These are phyloP conservation scores for Cirrhinus molitorella DNA, from an alignment of 2,797 vertebrate species.

Conservation along the genomic window DNA sequence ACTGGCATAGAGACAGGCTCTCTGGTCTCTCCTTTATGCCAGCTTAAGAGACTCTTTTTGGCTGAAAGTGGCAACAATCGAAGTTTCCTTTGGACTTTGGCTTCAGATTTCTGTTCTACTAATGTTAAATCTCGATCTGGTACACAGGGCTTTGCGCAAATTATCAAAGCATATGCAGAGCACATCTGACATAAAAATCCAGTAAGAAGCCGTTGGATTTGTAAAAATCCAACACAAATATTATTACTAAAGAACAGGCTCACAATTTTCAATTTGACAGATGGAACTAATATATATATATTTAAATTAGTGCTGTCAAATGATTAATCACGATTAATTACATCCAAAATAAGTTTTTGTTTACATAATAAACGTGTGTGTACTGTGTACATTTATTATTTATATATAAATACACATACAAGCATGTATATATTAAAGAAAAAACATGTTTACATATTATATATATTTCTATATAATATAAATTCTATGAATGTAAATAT, in stretches of 20 bases:
- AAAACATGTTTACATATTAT: too few relatives aligned
- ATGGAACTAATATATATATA: neutral
- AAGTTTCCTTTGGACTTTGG: constrained; percentile 25
- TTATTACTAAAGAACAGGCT: neutral
- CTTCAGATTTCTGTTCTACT: constrained; percentile 19
- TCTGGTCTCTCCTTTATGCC: constrained; percentile 37
- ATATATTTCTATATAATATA: too few relatives aligned
- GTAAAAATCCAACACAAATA: neutral
- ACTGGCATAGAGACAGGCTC: constrained; percentile 68
- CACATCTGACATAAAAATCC: neutral
- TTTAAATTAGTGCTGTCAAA: too few relatives aligned
- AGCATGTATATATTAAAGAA: too few relatives aligned
- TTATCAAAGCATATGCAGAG: neutral
- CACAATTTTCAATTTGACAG: neutral
- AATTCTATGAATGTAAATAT: too few relatives aligned
- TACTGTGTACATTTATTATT: too few relatives aligned
- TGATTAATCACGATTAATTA: too few relatives aligned
- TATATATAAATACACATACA: too few relatives aligned
- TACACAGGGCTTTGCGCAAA: neutral
- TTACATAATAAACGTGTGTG: too few relatives aligned
- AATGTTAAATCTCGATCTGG: constrained; percentile 36
- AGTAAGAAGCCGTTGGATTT: neutral
- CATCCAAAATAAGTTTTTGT: too few relatives aligned
- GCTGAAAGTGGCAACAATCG: constrained; percentile 15
- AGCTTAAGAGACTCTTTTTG: constrained; percentile 7